Base-by-base conservation (phyloP, 1,140 invertebrate species). In the Drosophila punjabiensis region DNA sequence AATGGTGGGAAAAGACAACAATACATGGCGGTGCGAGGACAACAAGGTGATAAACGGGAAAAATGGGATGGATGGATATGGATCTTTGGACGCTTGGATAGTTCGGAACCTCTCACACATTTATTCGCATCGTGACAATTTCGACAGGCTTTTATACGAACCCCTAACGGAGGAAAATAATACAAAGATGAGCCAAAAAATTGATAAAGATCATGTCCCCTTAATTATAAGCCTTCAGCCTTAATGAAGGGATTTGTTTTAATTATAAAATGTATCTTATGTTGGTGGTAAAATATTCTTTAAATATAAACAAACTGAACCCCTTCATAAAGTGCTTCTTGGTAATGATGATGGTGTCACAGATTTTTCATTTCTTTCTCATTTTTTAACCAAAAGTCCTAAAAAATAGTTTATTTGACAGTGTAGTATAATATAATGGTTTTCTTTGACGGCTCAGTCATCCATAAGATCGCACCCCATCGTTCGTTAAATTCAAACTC, bases 1-100 rank as follows among this genome's bases (percentile, higher is more conserved):
- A 73, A 73, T 73, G 70, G 70, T 73, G 70, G 70, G 70, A 73
- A 73, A 73, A 71, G 53, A 71, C 67, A 73, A 60, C 70, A 60
- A 74, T 66, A 45, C 30, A 5, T 61, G 14, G n/a, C 14, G 24
- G 48, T 37, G 41, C 67, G 35, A 43, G 70, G 45, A 69, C 45
- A 73, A 60, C 35, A 41, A 74, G 68, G 68, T 74, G 68, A 74
- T 74, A 74, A 74, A 73, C 69, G 67, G 35, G 24, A 47, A 74
- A 61, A 74, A 74, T 52, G 68, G 45, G 24, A 50, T 50, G 37
- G 45, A 74, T 61, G 35, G 64, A 68, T 52, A 52, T 43, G 35
- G 64, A 68, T 41, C 45, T 43, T 32, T 37, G 18, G 55, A 14
- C 24, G n/a, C 37, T 45, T 20, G 62, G 14, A 14, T 18, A 16